These are phyloP conservation scores for Macrotus californicus DNA, from an alignment of 2,113 vertebrate genomes.

Conservation along the genomic window DNA sequence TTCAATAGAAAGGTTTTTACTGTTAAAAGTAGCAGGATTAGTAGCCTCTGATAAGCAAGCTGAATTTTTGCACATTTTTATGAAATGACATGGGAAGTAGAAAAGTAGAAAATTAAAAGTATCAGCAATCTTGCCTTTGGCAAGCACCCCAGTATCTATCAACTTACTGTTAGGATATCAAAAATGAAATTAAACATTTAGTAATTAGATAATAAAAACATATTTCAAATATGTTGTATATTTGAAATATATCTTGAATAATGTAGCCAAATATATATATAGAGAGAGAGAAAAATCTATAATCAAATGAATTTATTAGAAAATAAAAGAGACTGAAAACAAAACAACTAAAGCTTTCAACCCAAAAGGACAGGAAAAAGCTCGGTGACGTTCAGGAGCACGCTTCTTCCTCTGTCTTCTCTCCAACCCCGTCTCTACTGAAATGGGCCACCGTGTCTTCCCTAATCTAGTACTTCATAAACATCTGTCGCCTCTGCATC, in stretches of 20 bases:
- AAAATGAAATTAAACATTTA: slow-evolving; percentile 18
- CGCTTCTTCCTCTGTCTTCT: neutral
- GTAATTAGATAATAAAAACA: slow-evolving; percentile 10
- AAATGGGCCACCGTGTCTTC: neutral
- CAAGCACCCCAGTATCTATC: neutral
- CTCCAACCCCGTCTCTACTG: neutral
- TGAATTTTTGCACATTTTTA: neutral
- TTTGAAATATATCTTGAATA: too few relatives aligned
- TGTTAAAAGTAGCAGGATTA: neutral
- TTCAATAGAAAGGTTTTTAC: neutral
- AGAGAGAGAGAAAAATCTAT: neutral
- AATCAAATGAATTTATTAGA: neutral
- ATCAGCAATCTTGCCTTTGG: neutral
- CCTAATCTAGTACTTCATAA: neutral
- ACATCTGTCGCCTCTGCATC: neutral
- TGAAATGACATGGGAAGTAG: neutral
- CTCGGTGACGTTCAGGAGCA: neutral
- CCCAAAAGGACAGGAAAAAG: neutral
- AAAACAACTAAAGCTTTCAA: slow-evolving; percentile 25
- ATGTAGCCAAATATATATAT: neutral
- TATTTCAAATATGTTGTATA: too few relatives aligned
- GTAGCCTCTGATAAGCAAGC: neutral
- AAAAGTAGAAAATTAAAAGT: neutral
- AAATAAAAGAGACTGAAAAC: slow-evolving; percentile 41
- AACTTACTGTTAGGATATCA: slow-evolving; percentile 1